Conservation (phyloP, 92 coral and sea anemone species). For the Diadumene lineata region DNA sequence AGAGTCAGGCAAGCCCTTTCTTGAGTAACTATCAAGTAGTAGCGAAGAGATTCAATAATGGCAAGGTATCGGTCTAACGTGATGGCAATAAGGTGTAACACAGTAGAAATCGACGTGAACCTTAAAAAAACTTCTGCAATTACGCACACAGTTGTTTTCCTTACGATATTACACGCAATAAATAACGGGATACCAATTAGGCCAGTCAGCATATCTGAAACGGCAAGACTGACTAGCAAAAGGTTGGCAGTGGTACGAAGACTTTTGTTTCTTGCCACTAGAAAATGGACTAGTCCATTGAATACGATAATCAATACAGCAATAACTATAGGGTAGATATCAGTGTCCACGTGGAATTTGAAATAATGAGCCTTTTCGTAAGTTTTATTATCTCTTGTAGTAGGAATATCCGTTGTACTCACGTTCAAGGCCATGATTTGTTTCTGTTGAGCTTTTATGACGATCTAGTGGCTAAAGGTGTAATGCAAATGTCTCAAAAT, state of each 20-base stretch:
- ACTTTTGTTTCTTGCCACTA: conserved; percentile 42
- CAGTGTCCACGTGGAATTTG: background rate
- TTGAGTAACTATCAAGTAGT: conserved; percentile 61
- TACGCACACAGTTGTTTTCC: conserved; percentile 20
- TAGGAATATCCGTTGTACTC: background rate
- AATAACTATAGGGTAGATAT: conserved; percentile 50
- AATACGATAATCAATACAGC: conserved; percentile 54
- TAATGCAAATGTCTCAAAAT: too few species aligned
- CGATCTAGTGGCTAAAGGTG: too few species aligned
- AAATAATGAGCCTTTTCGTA: conserved; percentile 2
- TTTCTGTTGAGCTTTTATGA: too few species aligned
- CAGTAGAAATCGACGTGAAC: conserved; percentile 69
- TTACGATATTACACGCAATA: conserved; percentile 57
- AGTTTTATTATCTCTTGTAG: background rate
- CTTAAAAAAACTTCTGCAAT: conserved; percentile 42
- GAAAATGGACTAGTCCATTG: conserved; percentile 53
- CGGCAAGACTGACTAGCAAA: conserved; percentile 66
- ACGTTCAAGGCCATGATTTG: background rate
- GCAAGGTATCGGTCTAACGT: conserved; percentile 81
- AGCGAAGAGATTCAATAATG: conserved; percentile 67
- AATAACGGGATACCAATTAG: conserved; percentile 54
- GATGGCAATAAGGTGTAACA: conserved; percentile 61
- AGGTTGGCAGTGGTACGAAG: conserved; percentile 66
- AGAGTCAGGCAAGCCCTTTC: conserved; percentile 48
- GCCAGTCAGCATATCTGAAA: conserved; percentile 73